phyloP scores from a whole-genome alignment of 1,140 invertebrate species.

The Onthophagus taurus region DNA sequence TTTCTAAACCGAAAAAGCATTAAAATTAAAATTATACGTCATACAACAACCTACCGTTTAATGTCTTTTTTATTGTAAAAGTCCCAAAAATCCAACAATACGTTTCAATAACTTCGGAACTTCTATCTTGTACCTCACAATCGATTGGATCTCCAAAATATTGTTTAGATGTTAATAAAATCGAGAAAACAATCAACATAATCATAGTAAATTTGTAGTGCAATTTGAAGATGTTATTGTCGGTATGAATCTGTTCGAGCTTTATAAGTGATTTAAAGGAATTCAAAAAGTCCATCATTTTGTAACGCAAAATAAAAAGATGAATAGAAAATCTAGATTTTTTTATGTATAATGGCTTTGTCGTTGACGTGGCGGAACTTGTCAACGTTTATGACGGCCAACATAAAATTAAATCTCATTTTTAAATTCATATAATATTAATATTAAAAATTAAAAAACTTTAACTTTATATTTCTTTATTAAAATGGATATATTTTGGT shows the following conservation, averaged over 20 bases:
- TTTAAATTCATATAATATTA: no score
- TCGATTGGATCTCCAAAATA: slow-evolving; percentile 63
- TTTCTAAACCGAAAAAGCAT: slow-evolving; percentile 2
- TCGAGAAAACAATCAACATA: slow-evolving; percentile 52
- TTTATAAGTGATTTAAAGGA: slow-evolving; percentile 40
- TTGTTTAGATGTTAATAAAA: slow-evolving; percentile 59
- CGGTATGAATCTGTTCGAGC: slow-evolving; percentile 51
- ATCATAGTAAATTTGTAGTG: slow-evolving; percentile 59
- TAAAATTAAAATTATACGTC: slow-evolving; percentile 24
- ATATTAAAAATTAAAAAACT: no score
- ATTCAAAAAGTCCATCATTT: slow-evolving; percentile 34
- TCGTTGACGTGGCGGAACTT: no score
- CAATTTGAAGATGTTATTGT: slow-evolving; percentile 55
- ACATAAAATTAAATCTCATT: no score
- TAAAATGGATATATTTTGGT: no score
- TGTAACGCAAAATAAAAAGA: no score
- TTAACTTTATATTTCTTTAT: no score
- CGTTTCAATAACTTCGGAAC: slow-evolving; percentile 53
- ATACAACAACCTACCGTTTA: no score
- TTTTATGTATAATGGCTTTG: no score
- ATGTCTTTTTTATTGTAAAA: slow-evolving; percentile 48
- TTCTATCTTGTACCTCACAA: slow-evolving; percentile 44
- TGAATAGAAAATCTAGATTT: no score
- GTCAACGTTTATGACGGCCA: no score
- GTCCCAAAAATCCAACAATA: slow-evolving; percentile 74